Conservation (phyloP, 64 coral and sea anemone genomes). For the Dendrophyllia cribrosa region DNA sequence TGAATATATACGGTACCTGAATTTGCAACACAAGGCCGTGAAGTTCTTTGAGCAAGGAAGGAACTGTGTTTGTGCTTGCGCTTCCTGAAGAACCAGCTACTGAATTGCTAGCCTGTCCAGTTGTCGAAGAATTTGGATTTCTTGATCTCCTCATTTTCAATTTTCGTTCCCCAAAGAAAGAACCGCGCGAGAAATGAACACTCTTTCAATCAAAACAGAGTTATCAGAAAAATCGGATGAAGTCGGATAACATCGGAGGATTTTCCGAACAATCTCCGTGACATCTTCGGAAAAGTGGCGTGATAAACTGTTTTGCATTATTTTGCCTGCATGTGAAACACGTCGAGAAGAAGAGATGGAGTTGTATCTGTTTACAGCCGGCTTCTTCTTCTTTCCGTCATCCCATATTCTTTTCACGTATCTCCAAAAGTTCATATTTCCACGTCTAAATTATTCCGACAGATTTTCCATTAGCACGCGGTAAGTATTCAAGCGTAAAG, state of each 20-base stretch:
- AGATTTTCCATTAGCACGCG: conserved; percentile 92
- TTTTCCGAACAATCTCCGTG: neutral
- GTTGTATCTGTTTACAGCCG: conserved; percentile 63
- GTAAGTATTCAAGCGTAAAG: conserved; percentile 13
- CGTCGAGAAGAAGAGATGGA: conserved; percentile 1
- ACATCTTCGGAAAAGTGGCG: neutral
- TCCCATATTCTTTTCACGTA: conserved; percentile 70
- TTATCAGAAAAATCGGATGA: neutral
- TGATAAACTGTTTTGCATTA: neutral
- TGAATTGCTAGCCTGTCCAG: conserved; percentile 56
- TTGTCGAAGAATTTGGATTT: conserved; percentile 65
- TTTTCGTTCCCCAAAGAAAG: conserved; percentile 17
- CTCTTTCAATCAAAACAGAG: neutral
- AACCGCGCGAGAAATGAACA: conserved; percentile 20
- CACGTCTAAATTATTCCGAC: conserved; percentile 59
- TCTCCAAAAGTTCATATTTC: conserved; percentile 64
- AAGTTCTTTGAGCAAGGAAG: conserved; percentile 88
- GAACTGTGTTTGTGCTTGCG: conserved; percentile 77
- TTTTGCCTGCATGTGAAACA: neutral
- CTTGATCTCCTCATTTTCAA: conserved; percentile 86
- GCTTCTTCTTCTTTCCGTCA: conserved; percentile 77
- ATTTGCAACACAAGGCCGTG: conserved; percentile 87
- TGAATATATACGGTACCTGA: conserved; percentile 43
- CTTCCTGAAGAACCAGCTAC: conserved; percentile 32
- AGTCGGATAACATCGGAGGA: neutral